Base-by-base conservation (phyloP, 53 echinoderm and acorn worm genomes). In the Hippasteria phrygiana region DNA sequence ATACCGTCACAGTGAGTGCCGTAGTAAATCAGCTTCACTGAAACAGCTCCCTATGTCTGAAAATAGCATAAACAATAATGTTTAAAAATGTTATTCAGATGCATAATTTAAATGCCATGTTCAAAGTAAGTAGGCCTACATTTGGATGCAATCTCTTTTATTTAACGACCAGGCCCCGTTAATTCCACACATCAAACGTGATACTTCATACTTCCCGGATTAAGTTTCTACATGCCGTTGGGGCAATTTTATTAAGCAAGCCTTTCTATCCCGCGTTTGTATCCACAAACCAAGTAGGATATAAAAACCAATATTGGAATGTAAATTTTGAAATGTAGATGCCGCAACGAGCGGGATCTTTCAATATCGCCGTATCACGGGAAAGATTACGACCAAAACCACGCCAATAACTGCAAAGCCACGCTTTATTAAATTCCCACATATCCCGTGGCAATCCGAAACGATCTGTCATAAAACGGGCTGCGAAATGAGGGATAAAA, bases 381-480 rank as follows among this genome's bases (percentile, higher is more conserved):
- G 43, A 16, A 32, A 32, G 14, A 7, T 42, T 73, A 40, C 26
- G 73, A 43, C 45, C 73, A 20, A 16, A 46, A 85, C 85, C 64
- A 71, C 47, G 64, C 66, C 59, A 31, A 62, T 43, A 80, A 62
- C 43, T 45, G 27, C 73, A 9, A 43, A 18, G 63, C 66, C 22
- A 51, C 70, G 53, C 48, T 32, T 51, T 85, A 85, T 85, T 71
- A 85, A 85, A 71, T 53, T 48, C 70, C 22, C 38, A 71, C 71
- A 71, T 70, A n/a, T 51, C 79, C 85, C 20, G 47, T 75, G 50
- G 75, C 75, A 42, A 24, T 29, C 47, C 20, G 13, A 48, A 75
- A 75, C 69, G 69, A 36, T 50, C 31, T 48, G 32, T 75, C 75
- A 75, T 75, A 75, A 75, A 75, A 46, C 50, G 31, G 47, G 75